These are phyloP conservation scores for Melozone crissalis DNA, from an alignment of 2,113 vertebrate genomes.

Conservation along the genomic window DNA sequence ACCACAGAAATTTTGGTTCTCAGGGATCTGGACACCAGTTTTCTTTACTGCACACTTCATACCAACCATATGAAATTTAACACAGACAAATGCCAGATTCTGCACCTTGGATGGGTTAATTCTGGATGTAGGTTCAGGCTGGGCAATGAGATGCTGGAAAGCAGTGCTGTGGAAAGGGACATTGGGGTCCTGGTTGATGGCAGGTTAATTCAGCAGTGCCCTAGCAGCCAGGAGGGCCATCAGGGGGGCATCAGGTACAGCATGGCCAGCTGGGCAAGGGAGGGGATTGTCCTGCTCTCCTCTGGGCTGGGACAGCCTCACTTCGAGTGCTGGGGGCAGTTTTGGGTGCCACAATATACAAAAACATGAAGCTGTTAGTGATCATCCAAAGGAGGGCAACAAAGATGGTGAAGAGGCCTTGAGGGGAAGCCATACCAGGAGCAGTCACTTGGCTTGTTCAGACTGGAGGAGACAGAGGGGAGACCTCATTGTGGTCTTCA, in stretches of 20 bases:
- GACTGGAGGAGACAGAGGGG: background rate
- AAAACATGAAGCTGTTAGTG: background rate
- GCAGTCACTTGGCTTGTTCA: background rate
- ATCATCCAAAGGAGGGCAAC: background rate
- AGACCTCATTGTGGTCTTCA: background rate
- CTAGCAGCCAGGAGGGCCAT: background rate
- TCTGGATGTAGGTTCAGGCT: background rate
- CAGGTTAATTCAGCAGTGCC: background rate
- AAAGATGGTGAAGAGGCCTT: background rate
- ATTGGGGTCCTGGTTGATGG: accelerated
- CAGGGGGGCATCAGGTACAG: accelerated
- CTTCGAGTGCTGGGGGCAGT: accelerated
- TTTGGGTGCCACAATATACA: background rate
- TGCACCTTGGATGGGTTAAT: background rate
- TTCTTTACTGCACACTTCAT: background rate
- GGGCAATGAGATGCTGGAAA: background rate
- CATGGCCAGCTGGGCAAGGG: accelerated
- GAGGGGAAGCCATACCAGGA: background rate
- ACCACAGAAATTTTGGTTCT: background rate
- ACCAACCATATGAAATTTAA: background rate
- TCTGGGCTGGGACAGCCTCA: background rate
- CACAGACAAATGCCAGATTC: background rate
- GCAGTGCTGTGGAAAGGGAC: background rate
- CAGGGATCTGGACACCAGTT: background rate
- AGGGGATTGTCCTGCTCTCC: background rate